Conservation (phyloP, 2,797 vertebrate species). For the Emys orbicularis region DNA sequence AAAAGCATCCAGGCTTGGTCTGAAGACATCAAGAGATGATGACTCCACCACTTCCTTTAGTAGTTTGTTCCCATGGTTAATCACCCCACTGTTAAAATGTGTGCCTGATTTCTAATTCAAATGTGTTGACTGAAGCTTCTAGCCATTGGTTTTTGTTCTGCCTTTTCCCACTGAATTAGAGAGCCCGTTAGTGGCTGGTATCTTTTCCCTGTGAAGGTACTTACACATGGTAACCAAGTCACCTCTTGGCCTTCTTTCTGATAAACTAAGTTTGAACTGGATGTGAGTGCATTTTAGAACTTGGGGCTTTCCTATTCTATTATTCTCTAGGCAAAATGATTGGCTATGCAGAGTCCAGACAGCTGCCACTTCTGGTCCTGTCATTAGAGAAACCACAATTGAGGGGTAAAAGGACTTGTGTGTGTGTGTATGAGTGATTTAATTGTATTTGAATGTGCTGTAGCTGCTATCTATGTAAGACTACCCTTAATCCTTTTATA, state of each 20-base stretch:
- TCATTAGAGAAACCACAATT: background rate
- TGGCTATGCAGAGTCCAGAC: background rate
- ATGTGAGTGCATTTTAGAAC: background rate
- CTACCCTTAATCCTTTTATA: background rate
- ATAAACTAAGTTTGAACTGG: background rate
- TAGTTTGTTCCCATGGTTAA: background rate
- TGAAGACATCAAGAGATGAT: background rate
- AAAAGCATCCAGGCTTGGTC: background rate
- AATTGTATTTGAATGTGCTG: background rate
- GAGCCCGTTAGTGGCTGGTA: background rate
- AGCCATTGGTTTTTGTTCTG: background rate
- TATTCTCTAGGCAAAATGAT: background rate
- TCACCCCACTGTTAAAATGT: background rate
- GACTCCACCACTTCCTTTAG: background rate
- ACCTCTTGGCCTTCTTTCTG: background rate
- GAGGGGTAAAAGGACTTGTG: background rate
- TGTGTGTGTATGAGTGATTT: background rate
- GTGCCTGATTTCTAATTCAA: background rate
- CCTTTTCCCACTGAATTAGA: background rate
- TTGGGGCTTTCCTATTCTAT: background rate
- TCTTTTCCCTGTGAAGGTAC: background rate
- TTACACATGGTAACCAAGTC: background rate
- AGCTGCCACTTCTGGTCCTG: background rate
- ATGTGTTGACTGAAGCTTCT: background rate
- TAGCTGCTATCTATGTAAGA: background rate